Percentiles rank a stretch among this genome's conserved stretches.
Conservation (phyloP, 2,888 invertebrate species). For the Drosophila nigricruria region DNA sequence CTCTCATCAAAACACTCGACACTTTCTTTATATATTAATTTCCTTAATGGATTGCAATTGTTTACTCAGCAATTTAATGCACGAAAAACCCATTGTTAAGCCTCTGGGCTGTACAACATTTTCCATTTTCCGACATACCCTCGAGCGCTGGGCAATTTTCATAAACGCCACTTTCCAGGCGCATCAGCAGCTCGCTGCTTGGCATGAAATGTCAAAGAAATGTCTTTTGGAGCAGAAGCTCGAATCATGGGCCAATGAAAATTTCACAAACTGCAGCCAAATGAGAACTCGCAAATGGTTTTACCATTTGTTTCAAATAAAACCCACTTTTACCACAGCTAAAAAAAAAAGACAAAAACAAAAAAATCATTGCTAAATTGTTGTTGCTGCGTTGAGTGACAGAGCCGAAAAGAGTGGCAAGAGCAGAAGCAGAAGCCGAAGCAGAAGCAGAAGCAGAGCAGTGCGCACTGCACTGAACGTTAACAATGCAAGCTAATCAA, state of each 20-base stretch:
- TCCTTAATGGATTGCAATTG: slow-evolving; percentile 50
- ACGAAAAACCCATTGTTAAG: slow-evolving; percentile 53
- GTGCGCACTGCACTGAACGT: slow-evolving; percentile 50
- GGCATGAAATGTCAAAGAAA: slow-evolving; percentile 31
- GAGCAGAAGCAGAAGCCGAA: slow-evolving; percentile 23
- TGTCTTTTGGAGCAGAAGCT: slow-evolving; percentile 33
- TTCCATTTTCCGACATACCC: slow-evolving; percentile 31
- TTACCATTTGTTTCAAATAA: slow-evolving; percentile 71
- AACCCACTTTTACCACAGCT: slow-evolving; percentile 69
- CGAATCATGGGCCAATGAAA: slow-evolving; percentile 49
- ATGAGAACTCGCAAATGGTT: slow-evolving; percentile 60
- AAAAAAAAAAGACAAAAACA: slow-evolving; percentile 25
- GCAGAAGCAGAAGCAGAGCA: slow-evolving; percentile 29
- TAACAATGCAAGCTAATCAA: slow-evolving; percentile 77
- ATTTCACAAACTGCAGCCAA: slow-evolving; percentile 37
- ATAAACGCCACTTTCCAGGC: slow-evolving; percentile 69
- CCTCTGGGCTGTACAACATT: slow-evolving; percentile 14
- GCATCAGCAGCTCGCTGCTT: slow-evolving; percentile 48
- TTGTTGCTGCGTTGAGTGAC: slow-evolving; percentile 51
- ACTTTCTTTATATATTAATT: slow-evolving; percentile 54
- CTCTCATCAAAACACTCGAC: slow-evolving; percentile 27
- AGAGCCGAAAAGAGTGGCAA: slow-evolving; percentile 26
- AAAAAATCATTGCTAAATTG: slow-evolving; percentile 52
- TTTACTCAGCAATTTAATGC: slow-evolving; percentile 36
- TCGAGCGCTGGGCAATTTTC: slow-evolving; percentile 58